Evolutionary conservation across 2,888 invertebrate genomes (phyloP).

Genomic region (Troilus luridus): DNA sequence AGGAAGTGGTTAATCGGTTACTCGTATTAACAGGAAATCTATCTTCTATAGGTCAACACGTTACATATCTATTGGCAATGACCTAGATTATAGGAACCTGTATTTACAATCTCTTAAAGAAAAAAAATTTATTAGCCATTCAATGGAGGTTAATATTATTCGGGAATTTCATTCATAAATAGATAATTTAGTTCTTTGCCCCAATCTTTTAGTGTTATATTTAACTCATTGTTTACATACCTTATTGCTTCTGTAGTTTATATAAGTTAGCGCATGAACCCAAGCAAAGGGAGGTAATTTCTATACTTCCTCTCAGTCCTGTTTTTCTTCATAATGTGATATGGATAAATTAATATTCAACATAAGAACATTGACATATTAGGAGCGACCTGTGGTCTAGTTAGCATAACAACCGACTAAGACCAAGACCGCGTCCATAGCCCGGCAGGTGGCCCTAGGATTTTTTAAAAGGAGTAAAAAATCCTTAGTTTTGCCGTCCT

Average conservation of each 20-base stretch:
- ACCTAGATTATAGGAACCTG: not conserved
- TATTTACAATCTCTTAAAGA: not conserved
- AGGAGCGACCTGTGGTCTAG: no score
- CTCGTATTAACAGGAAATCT: not conserved
- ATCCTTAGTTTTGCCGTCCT: no score
- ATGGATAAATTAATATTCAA: not conserved
- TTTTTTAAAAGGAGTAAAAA: no score
- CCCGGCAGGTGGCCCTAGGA: no score
- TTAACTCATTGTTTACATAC: no score
- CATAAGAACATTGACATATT: not conserved
- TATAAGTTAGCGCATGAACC: no score
- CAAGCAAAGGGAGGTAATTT: no score
- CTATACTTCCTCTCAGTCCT: no score
- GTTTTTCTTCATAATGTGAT: not conserved
- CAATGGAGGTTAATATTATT: not conserved
- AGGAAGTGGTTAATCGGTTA: not conserved
- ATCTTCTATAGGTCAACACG: not conserved
- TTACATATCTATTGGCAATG: not conserved
- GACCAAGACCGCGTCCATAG: no score
- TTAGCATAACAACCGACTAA: no score
- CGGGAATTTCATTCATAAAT: not conserved
- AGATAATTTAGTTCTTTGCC: no score
- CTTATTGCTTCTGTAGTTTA: no score
- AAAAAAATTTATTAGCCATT: not conserved
- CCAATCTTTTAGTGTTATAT: not conserved